These are phyloP conservation scores for Boloria euphrosyne DNA, from an alignment of 2,888 invertebrate species.

Conservation along the genomic window DNA sequence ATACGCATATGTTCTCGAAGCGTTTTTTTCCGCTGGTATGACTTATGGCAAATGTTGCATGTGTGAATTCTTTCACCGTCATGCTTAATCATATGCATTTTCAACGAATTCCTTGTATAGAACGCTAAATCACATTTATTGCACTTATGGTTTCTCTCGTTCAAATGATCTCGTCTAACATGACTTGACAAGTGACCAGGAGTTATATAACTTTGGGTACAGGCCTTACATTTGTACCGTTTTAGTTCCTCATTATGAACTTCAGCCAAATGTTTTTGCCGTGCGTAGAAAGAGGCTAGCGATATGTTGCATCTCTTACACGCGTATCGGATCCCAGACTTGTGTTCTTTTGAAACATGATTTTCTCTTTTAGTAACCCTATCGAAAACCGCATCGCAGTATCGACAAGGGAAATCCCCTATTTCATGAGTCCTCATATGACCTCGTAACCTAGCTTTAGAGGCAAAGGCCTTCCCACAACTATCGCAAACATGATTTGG, in stretches of 20 bases:
- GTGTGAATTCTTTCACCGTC: slow-evolving; percentile 78
- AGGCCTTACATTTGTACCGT: slow-evolving; percentile 73
- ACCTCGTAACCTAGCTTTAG: slow-evolving; percentile 72
- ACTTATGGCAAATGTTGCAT: slow-evolving; percentile 77
- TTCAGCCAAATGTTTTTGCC: slow-evolving; percentile 74
- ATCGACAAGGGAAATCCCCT: slow-evolving; percentile 68
- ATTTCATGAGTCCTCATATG: slow-evolving; percentile 80
- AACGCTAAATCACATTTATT: slow-evolving; percentile 79
- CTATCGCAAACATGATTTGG: slow-evolving; percentile 77
- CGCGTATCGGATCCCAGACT: slow-evolving; percentile 67
- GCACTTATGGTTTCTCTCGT: slow-evolving; percentile 75
- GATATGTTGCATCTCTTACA: slow-evolving; percentile 72
- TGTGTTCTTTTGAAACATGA: slow-evolving; percentile 74
- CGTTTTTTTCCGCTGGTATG: slow-evolving; percentile 74
- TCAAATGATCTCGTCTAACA: slow-evolving; percentile 70
- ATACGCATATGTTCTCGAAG: slow-evolving; percentile 72
- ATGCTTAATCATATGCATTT: slow-evolving; percentile 82
- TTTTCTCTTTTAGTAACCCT: slow-evolving; percentile 72
- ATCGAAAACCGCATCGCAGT: slow-evolving; percentile 68
- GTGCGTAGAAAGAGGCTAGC: slow-evolving; percentile 68
- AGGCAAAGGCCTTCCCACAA: slow-evolving; percentile 80
- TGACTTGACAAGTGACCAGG: slow-evolving; percentile 74
- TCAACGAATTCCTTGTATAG: slow-evolving; percentile 78
- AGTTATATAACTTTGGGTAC: slow-evolving; percentile 74
- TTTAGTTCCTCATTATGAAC: slow-evolving; percentile 74